Evolutionary conservation across 1,140 invertebrate genomes (phyloP).

Genomic region (Elymnias hypermnestra): DNA sequence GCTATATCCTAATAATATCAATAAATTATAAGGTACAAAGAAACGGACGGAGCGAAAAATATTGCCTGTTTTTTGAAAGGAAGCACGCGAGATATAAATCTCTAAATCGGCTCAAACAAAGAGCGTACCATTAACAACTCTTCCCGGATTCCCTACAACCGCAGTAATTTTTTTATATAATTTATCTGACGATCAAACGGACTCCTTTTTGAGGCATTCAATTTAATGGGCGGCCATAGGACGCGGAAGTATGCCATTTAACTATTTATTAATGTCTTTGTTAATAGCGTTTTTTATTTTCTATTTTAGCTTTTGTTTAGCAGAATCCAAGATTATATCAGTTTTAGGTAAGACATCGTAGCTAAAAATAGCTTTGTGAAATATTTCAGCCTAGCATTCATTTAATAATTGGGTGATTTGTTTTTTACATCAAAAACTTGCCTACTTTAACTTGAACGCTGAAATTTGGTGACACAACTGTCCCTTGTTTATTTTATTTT

Average conservation of each 20-base stretch:
- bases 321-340: neutral
- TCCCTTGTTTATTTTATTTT: too few relatives aligned
- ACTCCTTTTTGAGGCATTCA: slow-evolving; percentile 1
- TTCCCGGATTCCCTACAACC: slow-evolving; percentile 5
- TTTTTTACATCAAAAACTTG: too few relatives aligned
- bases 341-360: neutral
- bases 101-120: slow-evolving; percentile 3
- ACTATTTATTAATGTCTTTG: slow-evolving; percentile 2
- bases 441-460: too few relatives aligned
- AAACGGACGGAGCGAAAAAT: slow-evolving; percentile 1
- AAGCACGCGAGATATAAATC: slow-evolving; percentile 5
- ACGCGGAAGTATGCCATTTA: neutral
- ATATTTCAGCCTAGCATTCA: too few relatives aligned
- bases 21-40: neutral
- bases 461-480: too few relatives aligned
- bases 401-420: too few relatives aligned
- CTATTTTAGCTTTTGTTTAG: neutral
- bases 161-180: slow-evolving; percentile 2
- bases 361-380: too few relatives aligned
- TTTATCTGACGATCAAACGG: slow-evolving; percentile 3
- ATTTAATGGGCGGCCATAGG: slow-evolving; percentile 2
- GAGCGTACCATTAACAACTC: slow-evolving; percentile 3
- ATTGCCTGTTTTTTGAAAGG: slow-evolving; percentile 1
- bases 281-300: neutral
- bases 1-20: neutral